phyloP scores from a whole-genome alignment of 2,888 invertebrate species.

The Choreutis nemorana region DNA sequence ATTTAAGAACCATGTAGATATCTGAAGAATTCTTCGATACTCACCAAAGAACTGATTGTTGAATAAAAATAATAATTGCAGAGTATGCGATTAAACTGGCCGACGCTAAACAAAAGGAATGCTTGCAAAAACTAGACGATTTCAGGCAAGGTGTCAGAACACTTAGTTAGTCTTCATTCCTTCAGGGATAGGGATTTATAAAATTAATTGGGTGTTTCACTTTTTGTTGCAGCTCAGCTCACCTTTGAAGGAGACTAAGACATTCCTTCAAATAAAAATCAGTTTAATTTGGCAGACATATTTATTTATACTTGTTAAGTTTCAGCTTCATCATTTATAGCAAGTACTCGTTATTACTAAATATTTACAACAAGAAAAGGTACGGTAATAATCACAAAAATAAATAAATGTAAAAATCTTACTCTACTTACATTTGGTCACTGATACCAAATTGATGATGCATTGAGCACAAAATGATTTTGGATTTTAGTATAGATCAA shows the following conservation, averaged over 20 bases:
- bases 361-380: constrained; percentile 60
- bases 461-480: constrained; percentile 33
- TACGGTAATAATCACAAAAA: constrained; percentile 56
- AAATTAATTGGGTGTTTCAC: constrained; percentile 26
- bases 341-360: too few species aligned
- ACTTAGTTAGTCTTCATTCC: constrained; percentile 34
- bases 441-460: constrained; percentile 28
- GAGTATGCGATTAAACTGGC: constrained; percentile 20
- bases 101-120: constrained; percentile 21
- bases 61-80: constrained; percentile 27
- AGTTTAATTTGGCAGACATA: constrained; percentile 62
- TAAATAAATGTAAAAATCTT: constrained; percentile 52
- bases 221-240: too few species aligned
- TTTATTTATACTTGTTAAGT: constrained; percentile 62
- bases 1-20: too few species aligned
- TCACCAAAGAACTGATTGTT: constrained; percentile 7
- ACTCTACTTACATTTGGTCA: constrained; percentile 46
- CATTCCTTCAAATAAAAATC: constrained; percentile 36
- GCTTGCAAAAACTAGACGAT: constrained; percentile 27
- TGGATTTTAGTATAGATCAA: too few species aligned
- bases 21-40: constrained; percentile 8
- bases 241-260: too few species aligned
- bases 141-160: constrained; percentile 30
- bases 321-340: constrained; percentile 58
- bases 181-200: constrained; percentile 18